Conservation (phyloP, 1,140 invertebrate genomes). For the Euglossa dilemma region DNA sequence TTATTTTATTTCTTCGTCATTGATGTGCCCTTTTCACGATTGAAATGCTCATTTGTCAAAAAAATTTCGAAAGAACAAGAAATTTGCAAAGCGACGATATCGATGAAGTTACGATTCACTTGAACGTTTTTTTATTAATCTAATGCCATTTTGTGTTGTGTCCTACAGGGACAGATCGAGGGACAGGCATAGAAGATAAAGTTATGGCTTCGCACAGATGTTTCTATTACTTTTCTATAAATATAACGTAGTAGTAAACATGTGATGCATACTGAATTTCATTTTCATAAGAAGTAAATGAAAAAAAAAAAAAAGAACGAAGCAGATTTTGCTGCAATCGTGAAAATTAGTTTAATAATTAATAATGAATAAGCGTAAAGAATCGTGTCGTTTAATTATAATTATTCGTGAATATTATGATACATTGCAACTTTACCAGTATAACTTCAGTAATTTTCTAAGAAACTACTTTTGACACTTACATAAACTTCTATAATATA, state of each 20-base stretch:
- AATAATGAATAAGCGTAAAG: conserved; percentile 4
- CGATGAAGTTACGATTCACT: conserved; percentile 24
- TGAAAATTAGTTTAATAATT: conserved; percentile 12
- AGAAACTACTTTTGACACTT: neutral
- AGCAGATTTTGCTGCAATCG: neutral
- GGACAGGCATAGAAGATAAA: conserved; percentile 80
- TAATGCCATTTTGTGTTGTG: conserved; percentile 72
- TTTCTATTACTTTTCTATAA: conserved; percentile 68
- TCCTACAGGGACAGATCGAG: conserved; percentile 79
- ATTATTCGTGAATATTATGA: conserved; percentile 1
- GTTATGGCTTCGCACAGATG: conserved; percentile 67
- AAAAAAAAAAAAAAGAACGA: neutral
- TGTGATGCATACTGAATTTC: conserved; percentile 30
- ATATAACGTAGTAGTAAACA: conserved; percentile 53
- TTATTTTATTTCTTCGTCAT: conserved; percentile 14
- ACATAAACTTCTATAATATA: neutral
- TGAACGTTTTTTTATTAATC: conserved; percentile 42
- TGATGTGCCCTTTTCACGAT: neutral
- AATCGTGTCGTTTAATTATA: conserved; percentile 16
- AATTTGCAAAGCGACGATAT: conserved; percentile 23
- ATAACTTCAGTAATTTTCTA: conserved; percentile 31
- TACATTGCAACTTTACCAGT: conserved; percentile 16
- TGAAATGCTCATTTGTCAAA: neutral
- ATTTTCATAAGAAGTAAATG: conserved; percentile 14
- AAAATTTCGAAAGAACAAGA: neutral